A percentile compares a stretch with the other conserved stretches of the same genome.
Conservation (phyloP, 2,113 vertebrate species). For the Tyrannus savana region DNA sequence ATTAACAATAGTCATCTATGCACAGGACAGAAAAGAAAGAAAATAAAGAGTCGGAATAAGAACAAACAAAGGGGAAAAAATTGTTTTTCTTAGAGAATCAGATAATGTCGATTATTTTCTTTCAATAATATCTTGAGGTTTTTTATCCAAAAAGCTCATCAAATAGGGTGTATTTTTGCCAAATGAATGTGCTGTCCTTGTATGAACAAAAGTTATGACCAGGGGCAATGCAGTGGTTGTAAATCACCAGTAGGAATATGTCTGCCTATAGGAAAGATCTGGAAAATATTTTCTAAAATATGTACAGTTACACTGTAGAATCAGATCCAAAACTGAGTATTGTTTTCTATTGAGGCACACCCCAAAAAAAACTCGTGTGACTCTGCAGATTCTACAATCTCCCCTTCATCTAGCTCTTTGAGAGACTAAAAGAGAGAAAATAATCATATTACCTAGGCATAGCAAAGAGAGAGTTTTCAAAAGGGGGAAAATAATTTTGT, state of each 20-base stretch:
- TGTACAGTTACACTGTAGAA: not conserved
- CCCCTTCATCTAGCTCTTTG: not conserved
- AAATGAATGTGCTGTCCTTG: not conserved
- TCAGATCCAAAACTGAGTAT: not conserved
- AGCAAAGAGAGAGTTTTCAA: not conserved
- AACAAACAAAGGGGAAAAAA: not conserved
- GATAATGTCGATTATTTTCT: not conserved
- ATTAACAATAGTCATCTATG: not conserved
- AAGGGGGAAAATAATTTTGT: not conserved
- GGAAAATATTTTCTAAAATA: not conserved
- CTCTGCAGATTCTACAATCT: not conserved
- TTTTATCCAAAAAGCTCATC: not conserved
- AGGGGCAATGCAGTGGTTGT: not conserved
- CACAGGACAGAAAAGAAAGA: not conserved
- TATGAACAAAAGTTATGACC: not conserved
- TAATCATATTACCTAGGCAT: not conserved
- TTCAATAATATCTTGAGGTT: rapidly evolving
- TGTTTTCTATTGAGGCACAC: not conserved
- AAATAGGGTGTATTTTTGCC: not conserved
- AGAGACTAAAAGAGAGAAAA: not conserved
- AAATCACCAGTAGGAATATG: not conserved
- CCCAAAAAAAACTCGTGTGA: not conserved
- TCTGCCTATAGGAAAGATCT: not conserved
- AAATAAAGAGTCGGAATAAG: not conserved
- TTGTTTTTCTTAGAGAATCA: not conserved